These are phyloP conservation scores for Sebastes iracundus DNA, from an alignment of 2,797 vertebrate genomes.

Conservation along the genomic window DNA sequence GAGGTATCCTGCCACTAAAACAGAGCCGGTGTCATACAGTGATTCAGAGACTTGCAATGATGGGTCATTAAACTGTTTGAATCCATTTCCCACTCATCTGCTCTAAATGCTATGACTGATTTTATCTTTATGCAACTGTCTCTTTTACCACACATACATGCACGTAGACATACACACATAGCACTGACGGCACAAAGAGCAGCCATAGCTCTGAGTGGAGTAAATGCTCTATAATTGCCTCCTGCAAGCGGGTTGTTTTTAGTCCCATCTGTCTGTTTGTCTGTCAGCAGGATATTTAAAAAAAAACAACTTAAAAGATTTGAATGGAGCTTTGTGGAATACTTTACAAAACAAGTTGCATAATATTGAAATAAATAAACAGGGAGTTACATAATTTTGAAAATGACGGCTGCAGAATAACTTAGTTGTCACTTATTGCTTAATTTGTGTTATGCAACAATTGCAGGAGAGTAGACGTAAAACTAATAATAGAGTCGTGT, in stretches of 20 bases:
- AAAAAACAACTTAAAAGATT: not conserved
- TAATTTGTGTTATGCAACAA: not conserved
- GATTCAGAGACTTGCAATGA: not conserved
- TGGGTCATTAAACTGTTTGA: not conserved
- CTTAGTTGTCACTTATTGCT: not conserved
- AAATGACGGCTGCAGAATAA: not conserved
- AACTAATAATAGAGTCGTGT: not conserved
- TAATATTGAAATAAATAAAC: not conserved
- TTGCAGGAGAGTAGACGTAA: not conserved
- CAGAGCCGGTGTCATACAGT: not conserved
- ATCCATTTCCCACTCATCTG: not conserved
- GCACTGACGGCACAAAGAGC: slow-evolving; percentile 21
- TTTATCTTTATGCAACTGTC: slow-evolving; percentile 8
- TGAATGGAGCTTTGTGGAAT: not conserved
- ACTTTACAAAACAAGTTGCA: not conserved
- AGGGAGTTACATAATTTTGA: not conserved
- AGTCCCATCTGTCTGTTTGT: not conserved
- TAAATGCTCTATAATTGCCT: slow-evolving; percentile 24
- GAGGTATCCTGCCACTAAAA: not conserved
- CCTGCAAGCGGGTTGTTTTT: not conserved
- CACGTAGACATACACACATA: not conserved
- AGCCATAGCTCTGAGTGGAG: slow-evolving; percentile 1
- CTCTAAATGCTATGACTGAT: not conserved
- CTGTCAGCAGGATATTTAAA: not conserved
- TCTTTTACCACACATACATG: slow-evolving; percentile 1